Evolutionary conservation across 2,888 invertebrate species (phyloP), one percentile per base, ranked within the genome.

Genomic region (Drosophila barbarae): DNA sequence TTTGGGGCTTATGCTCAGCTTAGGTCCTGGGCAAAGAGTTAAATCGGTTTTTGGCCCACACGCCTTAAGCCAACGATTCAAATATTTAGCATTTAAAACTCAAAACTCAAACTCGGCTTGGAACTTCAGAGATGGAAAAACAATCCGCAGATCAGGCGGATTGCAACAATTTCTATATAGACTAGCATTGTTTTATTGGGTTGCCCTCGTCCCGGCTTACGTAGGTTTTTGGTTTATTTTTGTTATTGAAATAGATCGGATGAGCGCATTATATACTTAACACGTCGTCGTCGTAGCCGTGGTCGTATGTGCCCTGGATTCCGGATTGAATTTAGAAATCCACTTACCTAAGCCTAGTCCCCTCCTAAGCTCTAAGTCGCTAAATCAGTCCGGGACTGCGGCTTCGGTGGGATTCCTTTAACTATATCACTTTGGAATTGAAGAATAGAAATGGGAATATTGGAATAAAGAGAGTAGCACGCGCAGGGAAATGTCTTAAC

Each of bases 211-310:
- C 58, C 66, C 57, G 59, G 72, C 63, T 75, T 73, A 77, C 60
- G 72, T 55, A 71, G 66, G 53, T 34, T 42, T 68, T 58, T 71
- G 69, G 51, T 41, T 39, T 54, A 32, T 49, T 72, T 69, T 73
- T 80, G 74, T 81, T 81, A 75, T 81, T 78, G 75, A 83, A 83
- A 82, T 75, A 75, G 73, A 73, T 63, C 69, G 79, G 82, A 81
- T 85, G 85, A 86, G 82, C 77, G 82, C 85, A 85, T 86, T 86
- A 85, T 74, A 79, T 79, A 80, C 80, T 87, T 87, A 87, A 86
- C 88, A 87, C 87, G 87, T 87, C 30, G 44, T 28, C 44, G 46
- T 46, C 28, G 15, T 42, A 5, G 41, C 7, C 13, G 42, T 41
- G 6, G 21, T n/a, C 13, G 42, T 42, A 23, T 42, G 36, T 63